Base-by-base conservation (phyloP, 2,113 vertebrate genomes). In the Varanus komodoensis region DNA sequence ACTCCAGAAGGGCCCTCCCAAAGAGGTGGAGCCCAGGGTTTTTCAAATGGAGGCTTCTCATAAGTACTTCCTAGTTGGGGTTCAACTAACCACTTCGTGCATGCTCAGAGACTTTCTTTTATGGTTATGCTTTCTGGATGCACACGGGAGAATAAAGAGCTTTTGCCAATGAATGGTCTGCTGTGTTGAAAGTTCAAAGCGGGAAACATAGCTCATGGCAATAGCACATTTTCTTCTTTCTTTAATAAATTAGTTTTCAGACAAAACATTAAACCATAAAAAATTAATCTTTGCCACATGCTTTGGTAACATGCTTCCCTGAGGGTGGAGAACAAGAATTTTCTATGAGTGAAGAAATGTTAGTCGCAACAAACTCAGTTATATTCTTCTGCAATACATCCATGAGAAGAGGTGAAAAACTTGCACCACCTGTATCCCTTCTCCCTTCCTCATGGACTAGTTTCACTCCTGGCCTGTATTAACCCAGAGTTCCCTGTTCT, bases 191-290 rank as follows among this genome's bases (percentile, higher is more conserved):
- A n/a, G n/a, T n/a, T n/a, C n/a, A n/a, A n/a, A n/a, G n/a, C n/a
- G n/a, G n/a, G n/a, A n/a, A n/a, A n/a, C n/a, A n/a, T n/a, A n/a
- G n/a, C n/a, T n/a, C n/a, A n/a, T n/a, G n/a, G n/a, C n/a, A n/a
- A n/a, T n/a, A 44, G 75, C 3, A 17, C 19, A 77, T n/a, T 71
- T 67, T 57, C 67, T 29, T 48, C 38, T 91, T 61, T 38, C 89
- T 92, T 91, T 87, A 89, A 82, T 83, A 90, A 93, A 84, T 64
- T 19, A 57, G 90, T 69, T 82, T 48, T 86, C 23, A 83, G 81
- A 1, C 21, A 80, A 91, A 93, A 95, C 92, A 95, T 92, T 84
- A 93, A 82, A 87, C 78, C 82, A 87, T 92, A 84, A 92, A 93
- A 68, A 57, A 91, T 90, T 38, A 64, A 81, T 92, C 92, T 68